Evolutionary conservation across 2,797 vertebrate genomes (phyloP), one percentile per base, ranked within the genome.

Genomic region (Falco biarmicus): DNA sequence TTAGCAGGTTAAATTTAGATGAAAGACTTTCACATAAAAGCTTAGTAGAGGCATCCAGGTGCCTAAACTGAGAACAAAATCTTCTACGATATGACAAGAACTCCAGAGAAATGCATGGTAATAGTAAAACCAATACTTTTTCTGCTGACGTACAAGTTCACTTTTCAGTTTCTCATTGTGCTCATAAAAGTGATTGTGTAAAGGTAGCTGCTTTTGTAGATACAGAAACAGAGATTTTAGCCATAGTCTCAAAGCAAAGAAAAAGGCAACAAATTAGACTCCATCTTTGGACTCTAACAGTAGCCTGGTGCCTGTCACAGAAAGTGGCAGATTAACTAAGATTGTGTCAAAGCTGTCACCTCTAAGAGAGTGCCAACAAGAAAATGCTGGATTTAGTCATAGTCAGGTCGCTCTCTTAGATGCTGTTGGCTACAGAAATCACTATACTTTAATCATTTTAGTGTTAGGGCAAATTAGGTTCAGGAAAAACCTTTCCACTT

Each of bases 1-100:
- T 94, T 97, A 96, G 61, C 89, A 79, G 88, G 74, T 96, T 93
- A 93, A 95, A 95, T 94, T 90, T 93, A 91, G 84, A 94, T 95
- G 5, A 96, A 95, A 95, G 92, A 48, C 66, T 60, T 79, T 13
- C 53, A 87, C 89, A 86, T 96, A 69, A 96, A 93, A 97, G 93
- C 85, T 91, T 73, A 69, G 63, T 77, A 65, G 82, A 96, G 25
- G 13, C 41, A 80, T 93, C 50, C 51, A 88, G 68, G 85, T 95
- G 77, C 59, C 78, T 85, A 84, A 92, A 69, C 45, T 26, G 89
- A 92, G 92, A 92, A 95, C 64, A 95, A 91, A 96, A 87, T 10
- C 71, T 87, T 77, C 66, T 93, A 9, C 90, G 89, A 29, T 73
- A 53, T 84, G 48, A 41, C 37, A 45, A 92, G 77, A 84, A 71